Conservation (phyloP, 2,797 vertebrate genomes). For the Eutrigla gurnardus region DNA sequence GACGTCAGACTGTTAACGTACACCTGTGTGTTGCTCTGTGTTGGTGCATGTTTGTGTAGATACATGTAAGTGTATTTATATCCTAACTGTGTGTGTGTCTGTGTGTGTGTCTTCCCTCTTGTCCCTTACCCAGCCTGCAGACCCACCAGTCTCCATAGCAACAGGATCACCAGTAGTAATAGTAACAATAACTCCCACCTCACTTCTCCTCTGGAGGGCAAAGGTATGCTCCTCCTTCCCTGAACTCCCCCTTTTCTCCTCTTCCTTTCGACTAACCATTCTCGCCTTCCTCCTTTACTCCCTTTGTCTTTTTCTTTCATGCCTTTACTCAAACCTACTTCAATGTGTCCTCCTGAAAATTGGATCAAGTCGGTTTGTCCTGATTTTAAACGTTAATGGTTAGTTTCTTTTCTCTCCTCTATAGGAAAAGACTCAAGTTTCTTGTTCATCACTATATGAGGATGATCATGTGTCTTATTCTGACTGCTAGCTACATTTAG, state of each 20-base stretch:
- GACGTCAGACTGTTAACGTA: conserved; percentile 62
- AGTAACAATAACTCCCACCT: conserved; percentile 93
- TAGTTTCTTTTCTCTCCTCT: background rate
- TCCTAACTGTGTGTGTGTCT: conserved; percentile 58
- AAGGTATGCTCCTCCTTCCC: conserved; percentile 87
- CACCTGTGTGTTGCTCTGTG: conserved; percentile 36
- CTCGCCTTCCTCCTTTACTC: background rate
- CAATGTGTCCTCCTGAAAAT: background rate
- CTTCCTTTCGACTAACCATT: conserved; percentile 13
- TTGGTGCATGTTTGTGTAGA: conserved; percentile 53
- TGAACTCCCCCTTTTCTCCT: background rate
- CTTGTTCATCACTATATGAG: background rate
- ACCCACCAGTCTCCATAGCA: conserved; percentile 96
- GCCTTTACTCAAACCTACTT: background rate
- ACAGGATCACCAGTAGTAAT: conserved; percentile 95
- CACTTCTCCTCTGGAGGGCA: conserved; percentile 91
- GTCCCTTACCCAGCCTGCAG: conserved; percentile 87
- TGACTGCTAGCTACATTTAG: background rate
- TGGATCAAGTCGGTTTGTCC: background rate
- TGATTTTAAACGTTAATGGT: conserved; percentile 9
- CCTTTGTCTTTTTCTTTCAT: conserved; percentile 15
- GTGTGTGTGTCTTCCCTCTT: conserved; percentile 52
- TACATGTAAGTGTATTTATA: conserved; percentile 34
- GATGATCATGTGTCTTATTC: background rate
- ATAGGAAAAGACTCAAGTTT: background rate